A percentile compares a stretch with the other conserved stretches of the same genome.
Evolutionary conservation across 2,797 vertebrate genomes (phyloP).

Genomic region (Clarias pachynema): DNA sequence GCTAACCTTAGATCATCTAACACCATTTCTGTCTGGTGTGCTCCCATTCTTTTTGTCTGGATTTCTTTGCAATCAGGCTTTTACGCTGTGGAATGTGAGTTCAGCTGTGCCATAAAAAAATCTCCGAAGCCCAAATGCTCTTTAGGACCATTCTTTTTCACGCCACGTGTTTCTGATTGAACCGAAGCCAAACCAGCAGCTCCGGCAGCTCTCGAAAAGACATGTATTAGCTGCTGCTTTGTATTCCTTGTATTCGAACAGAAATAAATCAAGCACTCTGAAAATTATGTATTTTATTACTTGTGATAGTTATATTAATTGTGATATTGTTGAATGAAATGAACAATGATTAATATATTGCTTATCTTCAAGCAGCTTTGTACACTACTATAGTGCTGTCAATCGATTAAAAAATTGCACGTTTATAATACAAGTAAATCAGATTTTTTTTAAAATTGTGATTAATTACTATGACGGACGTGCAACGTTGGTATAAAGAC

Average conservation of each 20-base stretch:
- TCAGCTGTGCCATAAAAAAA: conserved; percentile 32
- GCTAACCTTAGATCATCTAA: background rate
- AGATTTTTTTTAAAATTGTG: too few species aligned
- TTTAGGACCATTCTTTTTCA: conserved; percentile 13
- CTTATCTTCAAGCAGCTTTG: background rate
- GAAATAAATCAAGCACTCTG: background rate
- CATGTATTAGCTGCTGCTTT: background rate
- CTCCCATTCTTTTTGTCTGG: background rate
- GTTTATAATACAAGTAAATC: too few species aligned
- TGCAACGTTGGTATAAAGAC: too few species aligned
- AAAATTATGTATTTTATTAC: background rate
- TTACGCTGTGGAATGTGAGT: conserved; percentile 25
- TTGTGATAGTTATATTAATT: background rate
- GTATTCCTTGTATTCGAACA: background rate
- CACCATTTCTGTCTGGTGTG: background rate
- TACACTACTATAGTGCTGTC: too few species aligned
- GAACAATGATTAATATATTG: background rate
- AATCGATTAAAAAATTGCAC: too few species aligned
- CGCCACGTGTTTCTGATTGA: conserved; percentile 37
- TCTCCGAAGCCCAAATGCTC: conserved; percentile 19
- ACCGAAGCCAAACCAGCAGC: conserved; percentile 27
- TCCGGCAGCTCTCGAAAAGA: background rate
- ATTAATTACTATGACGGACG: too few species aligned
- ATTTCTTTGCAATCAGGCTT: conserved; percentile 9
- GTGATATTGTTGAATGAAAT: background rate